Evolutionary conservation across 2,113 vertebrate species (phyloP).

Genomic region (Potamarius usumacintae): DNA sequence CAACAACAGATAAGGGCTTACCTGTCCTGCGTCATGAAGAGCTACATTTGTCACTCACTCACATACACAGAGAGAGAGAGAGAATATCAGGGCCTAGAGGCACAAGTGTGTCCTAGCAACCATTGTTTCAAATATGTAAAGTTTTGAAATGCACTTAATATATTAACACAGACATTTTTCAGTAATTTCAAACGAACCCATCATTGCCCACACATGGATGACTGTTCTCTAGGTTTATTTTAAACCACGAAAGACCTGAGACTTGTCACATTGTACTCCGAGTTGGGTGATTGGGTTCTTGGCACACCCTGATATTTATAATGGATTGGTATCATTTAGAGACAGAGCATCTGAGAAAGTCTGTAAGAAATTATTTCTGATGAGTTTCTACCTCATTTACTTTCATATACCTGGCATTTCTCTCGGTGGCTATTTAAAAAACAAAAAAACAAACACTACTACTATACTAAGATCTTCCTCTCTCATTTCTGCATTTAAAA

Average conservation of each 20-base stretch:
- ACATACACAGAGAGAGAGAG: constrained; percentile 1
- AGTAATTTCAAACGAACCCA: neutral
- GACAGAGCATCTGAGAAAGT: neutral
- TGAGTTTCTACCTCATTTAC: constrained; percentile 46
- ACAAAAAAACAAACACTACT: too few relatives aligned
- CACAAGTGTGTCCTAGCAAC: constrained; percentile 49
- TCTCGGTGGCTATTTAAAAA: constrained; percentile 40
- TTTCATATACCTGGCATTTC: constrained; percentile 49
- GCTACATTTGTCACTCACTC: constrained; percentile 23
- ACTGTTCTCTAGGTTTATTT: neutral
- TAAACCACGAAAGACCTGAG: constrained; percentile 9
- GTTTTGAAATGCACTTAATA: constrained; percentile 3
- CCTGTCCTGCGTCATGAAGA: constrained; percentile 43
- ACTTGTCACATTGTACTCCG: constrained; percentile 9
- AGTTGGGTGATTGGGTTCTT: constrained; percentile 10
- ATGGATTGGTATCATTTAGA: constrained; percentile 46
- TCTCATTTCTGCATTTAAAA: neutral
- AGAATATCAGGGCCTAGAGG: constrained; percentile 38
- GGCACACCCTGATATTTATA: constrained; percentile 45
- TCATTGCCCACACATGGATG: neutral
- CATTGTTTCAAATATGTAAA: constrained; percentile 17
- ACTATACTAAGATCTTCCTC: constrained; percentile 5
- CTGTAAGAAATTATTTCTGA: constrained; percentile 36
- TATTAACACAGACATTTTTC: neutral
- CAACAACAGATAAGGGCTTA: constrained; percentile 43